Evolutionary conservation across 2,113 vertebrate genomes (phyloP), one percentile per base, ranked within the genome.

Genomic region (Cricetomys ansorgei): DNA sequence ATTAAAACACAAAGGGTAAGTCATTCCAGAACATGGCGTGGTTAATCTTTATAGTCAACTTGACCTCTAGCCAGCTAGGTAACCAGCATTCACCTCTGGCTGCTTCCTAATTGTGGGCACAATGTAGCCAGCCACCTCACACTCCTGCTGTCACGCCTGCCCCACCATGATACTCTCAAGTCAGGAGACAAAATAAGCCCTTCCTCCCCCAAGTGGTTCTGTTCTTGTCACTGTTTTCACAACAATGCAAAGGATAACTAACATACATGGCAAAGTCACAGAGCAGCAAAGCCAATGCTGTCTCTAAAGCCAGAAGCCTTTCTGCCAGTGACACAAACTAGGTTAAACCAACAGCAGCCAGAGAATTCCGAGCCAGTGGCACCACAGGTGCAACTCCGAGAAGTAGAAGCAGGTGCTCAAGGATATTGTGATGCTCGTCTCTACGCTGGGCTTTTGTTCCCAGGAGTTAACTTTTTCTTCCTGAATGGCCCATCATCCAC

Each of bases 391-490:
- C 21, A 65, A 64, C 3, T 4, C 16, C 7, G 48, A 93, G 50
- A 91, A 94, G 45, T 59, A 73, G 70, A 91, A 80, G 62, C 29
- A 80, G 10, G n/a, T 43, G 37, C 73, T 94, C 72, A 77, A 91
- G 62, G 64, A 65, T 48, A 88, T 27, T 83, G 73, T 1, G 23
- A 15, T 8, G 21, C 31, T 13, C 65, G 0, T 88, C 75, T 55
- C 29, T 73, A 84, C 70, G 34, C 43, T 50, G 81, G 6, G 27
- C 11, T 94, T 91, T 96, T 91, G 27, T 70, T 95, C 43, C n/a
- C 85, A 84, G 80, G 53, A 67, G 50, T 84, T 94, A 94, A 93
- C 65, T 86, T 94, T 90, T 95, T 94, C 69, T 57, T 76, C 40
- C 79, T 84, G 31, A 95, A 53, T 50, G 64, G 3, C 19, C 87